phyloP scores from a whole-genome alignment of 2,888 invertebrate species.

The Drosophila neutralis region DNA sequence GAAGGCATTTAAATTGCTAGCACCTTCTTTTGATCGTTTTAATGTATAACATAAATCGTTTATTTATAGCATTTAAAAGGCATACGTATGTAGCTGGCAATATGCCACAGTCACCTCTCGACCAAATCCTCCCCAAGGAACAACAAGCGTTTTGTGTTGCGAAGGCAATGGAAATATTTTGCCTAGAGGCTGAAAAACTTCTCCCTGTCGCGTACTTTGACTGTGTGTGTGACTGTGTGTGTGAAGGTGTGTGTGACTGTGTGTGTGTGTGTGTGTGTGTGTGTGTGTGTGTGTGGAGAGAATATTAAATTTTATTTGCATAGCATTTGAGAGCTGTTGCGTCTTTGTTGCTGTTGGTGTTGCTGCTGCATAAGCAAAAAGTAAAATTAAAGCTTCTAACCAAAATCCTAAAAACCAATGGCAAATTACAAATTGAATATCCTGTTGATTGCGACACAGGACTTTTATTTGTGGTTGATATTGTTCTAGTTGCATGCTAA shows the following conservation, averaged over 20 bases:
- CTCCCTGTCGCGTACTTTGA: conserved; percentile 23
- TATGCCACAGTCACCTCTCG: conserved; percentile 4
- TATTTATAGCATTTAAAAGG: conserved; percentile 58
- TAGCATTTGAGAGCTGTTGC: conserved; percentile 36
- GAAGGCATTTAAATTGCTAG: conserved; percentile 33
- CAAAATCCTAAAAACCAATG: conserved; percentile 16
- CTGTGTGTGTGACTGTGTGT: not conserved
- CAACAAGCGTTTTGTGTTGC: conserved; percentile 31
- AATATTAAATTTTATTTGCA: conserved; percentile 62
- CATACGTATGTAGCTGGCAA: conserved; percentile 31
- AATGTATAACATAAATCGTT: conserved; percentile 52
- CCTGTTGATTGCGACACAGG: conserved; percentile 33
- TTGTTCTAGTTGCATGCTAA: conserved; percentile 7
- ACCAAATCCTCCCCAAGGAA: not conserved
- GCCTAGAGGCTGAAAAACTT: conserved; percentile 38
- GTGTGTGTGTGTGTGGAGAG: conserved; percentile 17
- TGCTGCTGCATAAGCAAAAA: conserved; percentile 27
- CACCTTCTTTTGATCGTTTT: conserved; percentile 54
- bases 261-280: not conserved
- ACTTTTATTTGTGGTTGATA: conserved; percentile 7
- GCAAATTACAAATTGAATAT: conserved; percentile 41
- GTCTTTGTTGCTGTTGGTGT: not conserved
- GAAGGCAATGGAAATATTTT: conserved; percentile 25
- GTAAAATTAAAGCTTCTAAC: conserved; percentile 24
- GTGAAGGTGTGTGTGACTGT: conserved; percentile 8